Evolutionary conservation across 2,113 vertebrate species (phyloP), one percentile per base, ranked within the genome.

Genomic region (Xiphias gladius): DNA sequence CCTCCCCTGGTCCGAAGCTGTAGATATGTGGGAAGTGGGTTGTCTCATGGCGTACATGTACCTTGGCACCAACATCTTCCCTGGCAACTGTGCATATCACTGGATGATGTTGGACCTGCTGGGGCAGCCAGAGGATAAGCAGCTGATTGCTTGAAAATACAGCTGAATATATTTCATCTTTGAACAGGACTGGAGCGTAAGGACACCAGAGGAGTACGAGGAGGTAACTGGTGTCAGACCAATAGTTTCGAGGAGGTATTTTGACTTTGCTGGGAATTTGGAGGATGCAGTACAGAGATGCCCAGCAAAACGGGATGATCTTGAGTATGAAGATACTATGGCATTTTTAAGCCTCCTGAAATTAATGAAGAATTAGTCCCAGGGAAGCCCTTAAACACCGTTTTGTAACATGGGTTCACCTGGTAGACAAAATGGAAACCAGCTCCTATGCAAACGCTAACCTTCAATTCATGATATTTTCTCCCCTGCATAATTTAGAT

Each of bases 21-120:
- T 71, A 9, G 66, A 28, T 4, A 70, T 79, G 55, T 70, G 66
- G 76, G 32, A 46, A 26, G 1, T 75, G 1, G 43, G 76, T 5
- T 79, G 65, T 16, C 0, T 35, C 24, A 19, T 68, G 30, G 7
- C 12, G 5, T 4, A 14, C 7, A 11, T 58, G 22, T 58, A 14
- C 5, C 20, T 57, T 32, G 58, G 26, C 0, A 9, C 0, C 0
- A 9, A 2, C 13, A 35, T 43, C 22, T 65, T 79, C 24, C 41
- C 30, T 28, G 0, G 7, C 3, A 7, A 54, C 0, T 55, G 39
- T 16, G 1, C 5, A 19, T 78, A 61, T 20, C 5, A 32, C 1
- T 14, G 26, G 26, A 48, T 68, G 37, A 24, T 58, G 26, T 6
- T 43, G 1, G 1, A 48, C 0, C 8, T 78, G 22, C 7, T 79